Conservation (phyloP, 2,888 invertebrate genomes). For the Trisateles emortualis region DNA sequence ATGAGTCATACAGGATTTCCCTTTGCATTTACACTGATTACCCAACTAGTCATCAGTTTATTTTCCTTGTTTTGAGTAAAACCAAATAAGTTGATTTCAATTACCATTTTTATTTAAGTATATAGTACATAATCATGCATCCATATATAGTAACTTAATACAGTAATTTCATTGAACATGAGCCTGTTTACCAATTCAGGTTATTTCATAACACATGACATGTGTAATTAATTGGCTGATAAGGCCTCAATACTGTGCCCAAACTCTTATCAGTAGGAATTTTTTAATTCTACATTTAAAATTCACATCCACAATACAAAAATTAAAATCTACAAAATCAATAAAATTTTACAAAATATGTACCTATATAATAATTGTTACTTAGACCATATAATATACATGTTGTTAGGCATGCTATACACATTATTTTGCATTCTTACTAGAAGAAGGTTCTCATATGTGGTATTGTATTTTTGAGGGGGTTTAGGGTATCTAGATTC, state of each 20-base stretch:
- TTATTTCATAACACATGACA: slow-evolving; percentile 18
- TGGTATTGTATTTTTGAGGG: too few species aligned
- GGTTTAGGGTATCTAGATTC: too few species aligned
- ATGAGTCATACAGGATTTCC: slow-evolving; percentile 4
- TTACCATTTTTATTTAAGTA: neutral
- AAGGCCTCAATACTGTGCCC: slow-evolving; percentile 26
- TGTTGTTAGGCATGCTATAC: neutral
- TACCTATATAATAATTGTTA: neutral
- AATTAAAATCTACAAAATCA: slow-evolving; percentile 14
- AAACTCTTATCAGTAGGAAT: slow-evolving; percentile 24
- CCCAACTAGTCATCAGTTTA: too few species aligned
- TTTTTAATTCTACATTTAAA: slow-evolving; percentile 3
- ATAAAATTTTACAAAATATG: slow-evolving; percentile 1
- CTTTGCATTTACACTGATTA: neutral
- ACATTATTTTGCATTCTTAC: too few species aligned
- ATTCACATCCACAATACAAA: neutral
- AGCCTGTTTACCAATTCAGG: neutral
- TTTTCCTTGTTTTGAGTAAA: neutral
- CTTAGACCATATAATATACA: neutral
- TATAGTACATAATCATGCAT: neutral
- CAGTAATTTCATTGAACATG: slow-evolving; percentile 11
- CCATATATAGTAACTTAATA: slow-evolving; percentile 17
- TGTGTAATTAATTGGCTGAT: slow-evolving; percentile 31
- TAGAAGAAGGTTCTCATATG: too few species aligned
- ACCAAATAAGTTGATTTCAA: neutral